Conservation (phyloP, 2,113 vertebrate species). For the Pachyramphus minor region DNA sequence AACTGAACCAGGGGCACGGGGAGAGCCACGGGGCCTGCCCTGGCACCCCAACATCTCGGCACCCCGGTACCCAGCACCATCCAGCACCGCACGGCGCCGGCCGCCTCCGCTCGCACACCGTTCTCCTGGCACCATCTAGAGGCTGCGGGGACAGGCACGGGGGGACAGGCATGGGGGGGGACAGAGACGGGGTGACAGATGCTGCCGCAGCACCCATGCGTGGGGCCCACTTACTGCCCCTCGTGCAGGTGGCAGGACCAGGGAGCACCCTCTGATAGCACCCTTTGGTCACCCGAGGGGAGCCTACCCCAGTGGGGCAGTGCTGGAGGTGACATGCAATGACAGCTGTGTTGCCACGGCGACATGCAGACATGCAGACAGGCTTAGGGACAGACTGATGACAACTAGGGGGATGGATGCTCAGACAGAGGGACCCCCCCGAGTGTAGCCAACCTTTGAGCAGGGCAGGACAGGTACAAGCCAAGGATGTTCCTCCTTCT, state of each 20-base stretch:
- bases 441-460: not conserved
- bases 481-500: accelerated
- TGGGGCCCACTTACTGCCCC: not conserved
- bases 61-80: not conserved
- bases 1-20: not conserved
- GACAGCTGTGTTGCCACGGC: not conserved
- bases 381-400: not conserved
- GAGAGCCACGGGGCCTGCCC: not conserved
- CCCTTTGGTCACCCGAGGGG: too few relatives aligned
- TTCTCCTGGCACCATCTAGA: conserved; percentile 62
- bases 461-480: not conserved
- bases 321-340: not conserved
- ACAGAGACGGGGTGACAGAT: not conserved
- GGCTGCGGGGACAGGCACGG: not conserved
- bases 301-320: not conserved
- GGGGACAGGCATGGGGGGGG: not conserved
- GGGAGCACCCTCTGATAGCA: not conserved
- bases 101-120: not conserved
- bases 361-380: too few relatives aligned
- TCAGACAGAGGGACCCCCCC: not conserved
- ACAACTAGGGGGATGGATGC: accelerated
- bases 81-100: not conserved
- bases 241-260: not conserved
- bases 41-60: too few relatives aligned
- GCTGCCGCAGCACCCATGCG: not conserved